These are phyloP conservation scores for Phyllostomus hastatus DNA, from an alignment of 2,113 vertebrate genomes.

Conservation along the genomic window DNA sequence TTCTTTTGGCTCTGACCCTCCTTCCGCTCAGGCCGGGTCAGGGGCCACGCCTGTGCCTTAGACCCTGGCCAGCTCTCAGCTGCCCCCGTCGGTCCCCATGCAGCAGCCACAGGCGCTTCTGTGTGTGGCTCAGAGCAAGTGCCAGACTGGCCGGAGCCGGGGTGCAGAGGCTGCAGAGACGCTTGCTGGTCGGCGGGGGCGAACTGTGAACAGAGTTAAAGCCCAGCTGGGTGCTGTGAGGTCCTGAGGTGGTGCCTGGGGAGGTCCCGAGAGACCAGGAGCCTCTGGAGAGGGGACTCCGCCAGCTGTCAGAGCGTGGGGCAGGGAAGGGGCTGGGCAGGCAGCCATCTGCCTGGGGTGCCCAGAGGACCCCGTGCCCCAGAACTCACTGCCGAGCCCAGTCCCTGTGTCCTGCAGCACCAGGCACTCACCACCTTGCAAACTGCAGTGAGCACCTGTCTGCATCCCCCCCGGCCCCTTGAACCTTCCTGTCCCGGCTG, in stretches of 20 bases:
- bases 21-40: background rate
- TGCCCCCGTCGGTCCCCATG: background rate
- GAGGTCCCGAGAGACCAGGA: background rate
- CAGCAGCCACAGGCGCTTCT: background rate
- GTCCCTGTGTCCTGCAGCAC: background rate
- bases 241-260: background rate
- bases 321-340: fast-evolving
- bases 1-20: no score
- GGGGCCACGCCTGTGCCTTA: background rate
- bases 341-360: background rate
- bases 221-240: background rate
- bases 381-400: background rate
- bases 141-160: fast-evolving
- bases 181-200: background rate
- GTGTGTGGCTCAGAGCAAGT: background rate
- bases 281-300: background rate
- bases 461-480: fast-evolving
- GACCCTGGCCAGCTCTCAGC: background rate
- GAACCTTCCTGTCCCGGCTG: background rate
- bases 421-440: background rate
- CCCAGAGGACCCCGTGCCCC: background rate
- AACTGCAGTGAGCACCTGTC: background rate
- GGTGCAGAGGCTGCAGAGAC: background rate
- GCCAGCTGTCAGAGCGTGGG: fast-evolving
- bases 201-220: background rate